A percentile compares a stretch with the other conserved stretches of the same genome.
These are phyloP conservation scores for Candidula unifasciata DNA, from an alignment of 2,888 invertebrate species.

Conservation along the genomic window DNA sequence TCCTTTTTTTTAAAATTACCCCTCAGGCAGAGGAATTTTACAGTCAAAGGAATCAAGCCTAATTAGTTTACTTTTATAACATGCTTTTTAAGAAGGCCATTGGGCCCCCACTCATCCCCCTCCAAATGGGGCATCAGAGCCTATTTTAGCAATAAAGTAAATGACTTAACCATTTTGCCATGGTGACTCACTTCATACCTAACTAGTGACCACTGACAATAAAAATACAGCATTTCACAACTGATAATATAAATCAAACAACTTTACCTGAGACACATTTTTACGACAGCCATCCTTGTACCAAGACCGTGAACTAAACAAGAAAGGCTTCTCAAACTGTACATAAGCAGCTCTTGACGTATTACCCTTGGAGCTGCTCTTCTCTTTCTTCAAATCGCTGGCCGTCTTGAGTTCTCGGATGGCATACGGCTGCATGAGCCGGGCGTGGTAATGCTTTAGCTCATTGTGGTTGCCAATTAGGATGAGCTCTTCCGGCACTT, in stretches of 20 bases:
- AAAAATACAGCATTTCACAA: too few species aligned
- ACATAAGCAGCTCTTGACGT: slow-evolving; percentile 59
- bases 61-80: too few species aligned
- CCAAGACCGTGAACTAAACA: slow-evolving; percentile 68
- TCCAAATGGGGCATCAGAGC: too few species aligned
- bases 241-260: neutral
- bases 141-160: too few species aligned
- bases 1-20: too few species aligned
- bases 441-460: slow-evolving; percentile 25
- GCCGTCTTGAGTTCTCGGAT: slow-evolving; percentile 55
- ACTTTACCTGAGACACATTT: slow-evolving; percentile 60
- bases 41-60: too few species aligned
- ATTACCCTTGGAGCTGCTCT: neutral
- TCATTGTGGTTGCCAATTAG: slow-evolving; percentile 64
- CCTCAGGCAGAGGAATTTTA: too few species aligned
- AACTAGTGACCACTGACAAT: too few species aligned
- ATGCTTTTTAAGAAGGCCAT: too few species aligned
- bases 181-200: too few species aligned
- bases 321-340: slow-evolving; percentile 73
- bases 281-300: slow-evolving; percentile 63
- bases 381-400: slow-evolving; percentile 22
- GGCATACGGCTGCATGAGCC: slow-evolving; percentile 56
- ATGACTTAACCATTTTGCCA: too few species aligned
- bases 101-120: too few species aligned
- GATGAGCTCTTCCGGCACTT: slow-evolving; percentile 67